Percentiles rank a stretch among this genome's conserved stretches.
These are phyloP conservation scores for Emydura subglobosa DNA, from an alignment of 2,113 vertebrate genomes.

Conservation along the genomic window DNA sequence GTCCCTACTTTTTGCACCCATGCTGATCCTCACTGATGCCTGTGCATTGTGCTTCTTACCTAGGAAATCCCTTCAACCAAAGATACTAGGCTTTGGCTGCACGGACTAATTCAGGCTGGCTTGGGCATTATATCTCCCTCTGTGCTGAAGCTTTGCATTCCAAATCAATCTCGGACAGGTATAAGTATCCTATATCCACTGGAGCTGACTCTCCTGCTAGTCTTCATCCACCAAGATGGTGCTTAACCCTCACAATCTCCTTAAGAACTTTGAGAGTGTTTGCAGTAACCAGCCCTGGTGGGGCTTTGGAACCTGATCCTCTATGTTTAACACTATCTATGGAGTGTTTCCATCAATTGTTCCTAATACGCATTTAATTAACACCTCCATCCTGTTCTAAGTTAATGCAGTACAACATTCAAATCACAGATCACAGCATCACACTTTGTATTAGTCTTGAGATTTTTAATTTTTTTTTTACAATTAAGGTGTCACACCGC, in stretches of 20 bases:
- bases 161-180: not conserved
- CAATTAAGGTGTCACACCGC: not conserved
- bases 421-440: not conserved
- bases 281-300: not conserved
- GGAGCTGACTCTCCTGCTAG: not conserved
- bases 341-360: not conserved
- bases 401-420: not conserved
- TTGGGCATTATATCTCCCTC: not conserved
- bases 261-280: fast-evolving
- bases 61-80: not conserved
- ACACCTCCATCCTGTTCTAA: not conserved
- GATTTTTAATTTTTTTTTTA: constrained; percentile 39
- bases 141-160: not conserved
- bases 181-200: fast-evolving
- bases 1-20: not conserved
- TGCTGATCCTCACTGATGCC: not conserved
- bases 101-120: not conserved
- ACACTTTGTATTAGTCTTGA: fast-evolving
- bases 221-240: not conserved
- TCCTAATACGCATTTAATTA: fast-evolving
- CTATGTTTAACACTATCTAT: not conserved
- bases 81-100: not conserved
- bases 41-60: not conserved
- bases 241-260: fast-evolving
- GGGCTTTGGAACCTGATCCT: not conserved